phyloP scores from a whole-genome alignment of 2,888 invertebrate species.

The Hyalella azteca region DNA sequence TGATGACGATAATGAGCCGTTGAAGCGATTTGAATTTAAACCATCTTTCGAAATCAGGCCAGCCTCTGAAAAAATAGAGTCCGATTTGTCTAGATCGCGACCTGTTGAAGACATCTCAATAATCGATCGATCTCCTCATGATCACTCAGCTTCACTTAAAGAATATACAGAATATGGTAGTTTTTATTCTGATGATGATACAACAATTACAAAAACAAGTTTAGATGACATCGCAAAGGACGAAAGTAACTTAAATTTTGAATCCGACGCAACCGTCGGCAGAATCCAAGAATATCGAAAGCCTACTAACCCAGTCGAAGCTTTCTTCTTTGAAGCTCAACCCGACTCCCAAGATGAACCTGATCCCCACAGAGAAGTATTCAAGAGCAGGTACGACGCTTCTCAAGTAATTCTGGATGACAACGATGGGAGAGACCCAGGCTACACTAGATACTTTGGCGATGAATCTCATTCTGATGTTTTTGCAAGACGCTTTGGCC shows the following conservation, averaged over 20 bases:
- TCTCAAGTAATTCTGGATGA: slow-evolving; percentile 3
- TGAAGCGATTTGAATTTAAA: background rate
- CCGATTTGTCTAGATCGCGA: too few relatives aligned
- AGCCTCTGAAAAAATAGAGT: too few relatives aligned
- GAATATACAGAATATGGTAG: background rate
- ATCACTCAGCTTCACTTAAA: too few relatives aligned
- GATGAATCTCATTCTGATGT: background rate
- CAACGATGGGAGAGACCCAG: background rate
- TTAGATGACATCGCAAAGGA: background rate
- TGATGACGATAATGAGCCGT: background rate
- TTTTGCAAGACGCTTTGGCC: background rate
- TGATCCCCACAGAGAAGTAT: slow-evolving; percentile 1
- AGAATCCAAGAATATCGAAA: background rate
- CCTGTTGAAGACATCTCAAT: too few relatives aligned
- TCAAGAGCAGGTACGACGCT: background rate
- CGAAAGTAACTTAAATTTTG: background rate
- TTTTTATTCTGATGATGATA: background rate
- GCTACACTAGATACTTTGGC: background rate
- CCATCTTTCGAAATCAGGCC: background rate
- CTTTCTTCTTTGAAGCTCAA: background rate
- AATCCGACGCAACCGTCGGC: background rate
- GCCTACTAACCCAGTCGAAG: background rate
- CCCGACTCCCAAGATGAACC: background rate
- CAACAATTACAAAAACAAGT: background rate
- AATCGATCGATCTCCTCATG: too few relatives aligned